phyloP scores from a whole-genome alignment of 2,797 vertebrate species.

The Liparis tanakae region DNA sequence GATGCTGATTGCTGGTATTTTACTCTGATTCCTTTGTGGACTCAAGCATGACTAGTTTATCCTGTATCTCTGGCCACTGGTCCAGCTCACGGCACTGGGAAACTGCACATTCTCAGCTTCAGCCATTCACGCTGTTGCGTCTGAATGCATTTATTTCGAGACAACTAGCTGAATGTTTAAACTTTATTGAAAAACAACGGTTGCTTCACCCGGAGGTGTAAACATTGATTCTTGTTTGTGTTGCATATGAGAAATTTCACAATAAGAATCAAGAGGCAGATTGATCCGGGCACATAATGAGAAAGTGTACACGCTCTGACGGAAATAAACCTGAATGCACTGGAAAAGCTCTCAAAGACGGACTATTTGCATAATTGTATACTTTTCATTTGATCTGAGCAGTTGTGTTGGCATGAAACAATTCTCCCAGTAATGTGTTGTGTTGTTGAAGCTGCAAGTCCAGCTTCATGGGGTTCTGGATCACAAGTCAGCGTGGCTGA shows the following conservation, averaged over 20 bases:
- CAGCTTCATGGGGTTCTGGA: too few relatives aligned
- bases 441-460: background rate
- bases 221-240: conserved; percentile 11
- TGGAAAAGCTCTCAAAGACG: background rate
- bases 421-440: background rate
- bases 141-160: conserved; percentile 33
- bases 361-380: background rate
- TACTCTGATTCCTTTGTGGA: background rate
- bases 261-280: conserved; percentile 21
- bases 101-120: conserved; percentile 22
- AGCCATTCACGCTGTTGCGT: conserved; percentile 18
- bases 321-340: background rate
- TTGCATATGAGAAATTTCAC: conserved; percentile 7
- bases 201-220: conserved; percentile 7
- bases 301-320: background rate
- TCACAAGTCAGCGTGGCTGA: too few relatives aligned
- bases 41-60: conserved; percentile 27
- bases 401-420: background rate
- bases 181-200: conserved; percentile 22
- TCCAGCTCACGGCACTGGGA: conserved; percentile 35
- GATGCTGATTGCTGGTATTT: conserved; percentile 1
- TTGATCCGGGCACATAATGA: background rate
- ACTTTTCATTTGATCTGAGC: background rate
- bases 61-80: conserved; percentile 29
- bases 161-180: conserved; percentile 4